Evolutionary conservation across 2,113 vertebrate genomes (phyloP).

Genomic region (Cheilinus undulatus): DNA sequence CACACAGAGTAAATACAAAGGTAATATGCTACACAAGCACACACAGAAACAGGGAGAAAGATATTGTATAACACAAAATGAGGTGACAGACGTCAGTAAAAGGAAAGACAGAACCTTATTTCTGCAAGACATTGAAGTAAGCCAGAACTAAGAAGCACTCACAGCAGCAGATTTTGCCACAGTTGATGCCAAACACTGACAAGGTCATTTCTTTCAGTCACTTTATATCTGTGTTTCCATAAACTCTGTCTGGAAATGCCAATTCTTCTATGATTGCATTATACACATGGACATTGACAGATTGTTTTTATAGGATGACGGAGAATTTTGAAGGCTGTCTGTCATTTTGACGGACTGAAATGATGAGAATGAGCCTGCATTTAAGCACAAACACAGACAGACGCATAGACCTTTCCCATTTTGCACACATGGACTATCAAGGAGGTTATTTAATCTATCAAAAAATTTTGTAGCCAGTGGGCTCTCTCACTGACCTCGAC

Average conservation of each 20-base stretch:
- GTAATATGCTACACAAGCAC: slow-evolving; percentile 20
- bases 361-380: no score
- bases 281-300: slow-evolving; percentile 26
- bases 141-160: slow-evolving; percentile 38
- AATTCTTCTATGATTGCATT: not conserved
- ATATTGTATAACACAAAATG: slow-evolving; percentile 33
- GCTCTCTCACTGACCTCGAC: no score
- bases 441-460: no score
- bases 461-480: no score
- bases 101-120: slow-evolving; percentile 9
- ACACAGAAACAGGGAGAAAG: not conserved
- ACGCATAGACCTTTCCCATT: no score
- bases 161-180: slow-evolving; percentile 37
- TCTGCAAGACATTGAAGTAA: slow-evolving; percentile 15
- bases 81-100: slow-evolving; percentile 27
- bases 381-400: no score
- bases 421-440: no score
- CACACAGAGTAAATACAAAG: not conserved
- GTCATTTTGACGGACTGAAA: no score
- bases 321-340: no score
- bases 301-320: no score
- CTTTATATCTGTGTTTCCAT: slow-evolving; percentile 20
- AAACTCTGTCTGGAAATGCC: not conserved
- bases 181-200: slow-evolving; percentile 43
- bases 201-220: slow-evolving; percentile 57